Base-by-base conservation (phyloP, 1,140 invertebrate species). In the Anastrepha obliqua region DNA sequence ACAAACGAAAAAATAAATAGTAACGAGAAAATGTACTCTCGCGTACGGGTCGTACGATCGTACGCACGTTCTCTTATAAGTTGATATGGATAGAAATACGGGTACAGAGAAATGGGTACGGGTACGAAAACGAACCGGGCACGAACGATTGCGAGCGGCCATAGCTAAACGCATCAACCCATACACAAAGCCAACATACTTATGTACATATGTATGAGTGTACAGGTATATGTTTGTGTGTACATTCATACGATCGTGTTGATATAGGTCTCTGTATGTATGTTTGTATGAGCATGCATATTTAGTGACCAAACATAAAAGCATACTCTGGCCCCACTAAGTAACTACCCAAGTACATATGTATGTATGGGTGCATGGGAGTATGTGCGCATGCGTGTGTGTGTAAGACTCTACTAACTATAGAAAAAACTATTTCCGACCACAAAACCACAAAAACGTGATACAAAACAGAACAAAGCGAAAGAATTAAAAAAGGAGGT, bases 361-460 rank as follows among this genome's bases (percentile, higher is more conserved):
- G 47, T 20, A 17, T 58, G 74, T 74, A 74, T 74, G 70, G 42
- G 42, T 47, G 70, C 44, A 74, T 74, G 42, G 6, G 13, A 55
- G 44, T 42, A 47, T 51, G 70, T 20, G 70, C 47, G 74, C 47
- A 20, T 55, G 44, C n/a, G 74, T 55, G 6, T 81, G 11, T 7
- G 9, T 2, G 39, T 74, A 39, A 62, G 15, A 67, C 29, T 55
- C n/a, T 81, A 81, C 74, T 81, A 81, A 81, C 74, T 81, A 55
- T 55, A 47, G 47, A 81, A 81, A 81, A 81, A 81, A 81, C 74
- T 81, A 81, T 81, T 81, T 81, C 74, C 74, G 74, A 81, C 74
- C 74, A 81, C 74, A 81, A 81, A 81, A 81, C 74, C 74, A 81
- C 74, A 81, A 81, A 29, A 81, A 81, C 74, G 74, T 81, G 74